Evolutionary conservation across 2,888 invertebrate species (phyloP), one percentile per base, ranked within the genome.

Genomic region (Limnephilus auricula): DNA sequence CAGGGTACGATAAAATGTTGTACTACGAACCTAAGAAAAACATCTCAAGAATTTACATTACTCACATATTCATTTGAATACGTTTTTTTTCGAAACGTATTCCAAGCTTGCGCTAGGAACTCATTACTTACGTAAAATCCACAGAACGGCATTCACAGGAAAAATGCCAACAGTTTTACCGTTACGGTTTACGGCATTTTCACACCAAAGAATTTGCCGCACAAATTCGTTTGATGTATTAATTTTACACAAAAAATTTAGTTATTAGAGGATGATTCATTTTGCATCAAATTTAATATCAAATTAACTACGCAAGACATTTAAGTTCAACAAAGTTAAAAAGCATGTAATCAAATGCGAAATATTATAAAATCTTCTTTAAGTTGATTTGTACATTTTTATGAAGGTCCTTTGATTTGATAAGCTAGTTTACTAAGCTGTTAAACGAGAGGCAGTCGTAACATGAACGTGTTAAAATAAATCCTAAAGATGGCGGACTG

Each of bases 391-490:
- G 34, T 15, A 15, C 25, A 32, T 82, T 82, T 82, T 82, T 34
- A 82, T 37, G 9, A 32, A 10, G 25, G 34, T 25, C 13, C 15
- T 82, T 82, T 25, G 6, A 34, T 82, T 79, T 80, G 12, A 13
- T 82, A 34, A 25, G 34, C 34, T 65, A n/a, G 9, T 82, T 34
- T 82, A n/a, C 34, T 34, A 32, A 34, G 13, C 25, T 82, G 2
- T 18, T 82, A 5, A 37, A 82, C 2, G 34, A n/a, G 18, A 82
- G 25, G 82, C 82, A 37, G 18, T 82, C 82, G 34, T 82, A 15
- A 82, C 82, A 82, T 18, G 18, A 34, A 32, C 2, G 32, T 30
- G 85, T 65, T 65, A 65, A 86, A 34, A 86, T 86, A 50, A 86
- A 86, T 86, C 50, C 32, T 32, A 15, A 65, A 65, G 86, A 86